Evolutionary conservation across 2,797 vertebrate species (phyloP).

Genomic region (Botia kubotai): DNA sequence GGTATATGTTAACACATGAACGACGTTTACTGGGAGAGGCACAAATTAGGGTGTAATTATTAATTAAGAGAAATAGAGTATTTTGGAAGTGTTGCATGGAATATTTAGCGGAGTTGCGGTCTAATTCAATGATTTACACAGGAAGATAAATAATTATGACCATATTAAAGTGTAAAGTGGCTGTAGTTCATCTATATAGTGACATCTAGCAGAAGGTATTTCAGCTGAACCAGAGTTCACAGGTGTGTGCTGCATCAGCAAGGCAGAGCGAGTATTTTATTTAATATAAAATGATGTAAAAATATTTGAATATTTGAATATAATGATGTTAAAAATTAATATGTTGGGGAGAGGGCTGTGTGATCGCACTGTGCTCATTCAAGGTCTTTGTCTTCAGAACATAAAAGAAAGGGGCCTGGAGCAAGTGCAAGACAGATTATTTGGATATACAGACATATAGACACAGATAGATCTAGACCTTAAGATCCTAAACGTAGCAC

Average conservation of each 20-base stretch:
- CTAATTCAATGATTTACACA: slow-evolving; percentile 33
- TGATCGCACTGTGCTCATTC: slow-evolving; percentile 48
- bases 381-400: slow-evolving; percentile 36
- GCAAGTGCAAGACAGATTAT: background rate
- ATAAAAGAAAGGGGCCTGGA: slow-evolving; percentile 12
- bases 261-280: slow-evolving; percentile 43
- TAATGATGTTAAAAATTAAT: slow-evolving; percentile 48
- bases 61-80: background rate
- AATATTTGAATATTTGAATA: slow-evolving; percentile 42
- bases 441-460: background rate
- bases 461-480: background rate
- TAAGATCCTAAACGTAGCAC: too few relatives aligned
- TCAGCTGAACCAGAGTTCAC: background rate
- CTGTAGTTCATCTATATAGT: slow-evolving; percentile 35
- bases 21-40: background rate
- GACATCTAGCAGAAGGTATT: slow-evolving; percentile 34
- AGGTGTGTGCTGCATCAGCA: background rate
- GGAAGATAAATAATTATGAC: slow-evolving; percentile 49
- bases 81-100: background rate
- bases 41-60: slow-evolving; percentile 8
- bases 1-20: slow-evolving; percentile 19
- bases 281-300: slow-evolving; percentile 39
- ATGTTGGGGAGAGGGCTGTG: slow-evolving; percentile 22
- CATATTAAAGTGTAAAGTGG: slow-evolving; percentile 41
- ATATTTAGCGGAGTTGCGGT: background rate